phyloP scores from a whole-genome alignment of 2,888 invertebrate genomes.

The Salticus scenicus region DNA sequence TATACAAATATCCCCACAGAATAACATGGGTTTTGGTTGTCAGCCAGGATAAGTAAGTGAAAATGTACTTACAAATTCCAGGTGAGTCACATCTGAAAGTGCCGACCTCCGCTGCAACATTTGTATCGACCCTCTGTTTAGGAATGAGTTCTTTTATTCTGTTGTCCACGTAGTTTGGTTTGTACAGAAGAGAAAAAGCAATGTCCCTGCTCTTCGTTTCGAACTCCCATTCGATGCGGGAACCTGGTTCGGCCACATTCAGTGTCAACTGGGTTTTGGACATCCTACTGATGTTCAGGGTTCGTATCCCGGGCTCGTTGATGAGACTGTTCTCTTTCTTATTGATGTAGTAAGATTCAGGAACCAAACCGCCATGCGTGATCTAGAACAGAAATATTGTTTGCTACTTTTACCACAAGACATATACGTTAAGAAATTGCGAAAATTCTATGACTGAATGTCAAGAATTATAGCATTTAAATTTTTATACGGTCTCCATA shows the following conservation, averaged over 20 bases:
- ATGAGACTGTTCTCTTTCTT: background rate
- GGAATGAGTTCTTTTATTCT: constrained; percentile 1
- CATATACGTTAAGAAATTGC: too few relatives aligned
- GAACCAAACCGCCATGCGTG: constrained; percentile 4
- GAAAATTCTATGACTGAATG: too few relatives aligned
- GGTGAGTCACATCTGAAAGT: constrained; percentile 9
- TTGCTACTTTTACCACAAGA: too few relatives aligned
- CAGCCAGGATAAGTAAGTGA: too few relatives aligned
- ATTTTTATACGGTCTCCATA: too few relatives aligned
- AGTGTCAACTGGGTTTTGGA: constrained; percentile 26
- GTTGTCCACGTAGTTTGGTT: background rate
- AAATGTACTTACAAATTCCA: constrained; percentile 39
- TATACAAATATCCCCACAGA: too few relatives aligned
- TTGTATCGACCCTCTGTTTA: constrained; percentile 18
- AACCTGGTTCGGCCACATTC: constrained; percentile 16
- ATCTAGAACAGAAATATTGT: background rate
- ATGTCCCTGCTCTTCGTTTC: constrained; percentile 30
- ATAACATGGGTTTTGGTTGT: too few relatives aligned
- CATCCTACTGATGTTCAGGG: constrained; percentile 9
- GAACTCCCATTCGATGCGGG: constrained; percentile 34
- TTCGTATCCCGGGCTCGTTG: constrained; percentile 1
- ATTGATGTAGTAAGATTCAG: background rate
- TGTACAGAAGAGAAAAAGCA: constrained; percentile 15
- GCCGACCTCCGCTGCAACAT: background rate
- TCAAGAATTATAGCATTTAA: too few relatives aligned